Base-by-base conservation (phyloP, 2,113 vertebrate species). In the Hystrix brachyura region DNA sequence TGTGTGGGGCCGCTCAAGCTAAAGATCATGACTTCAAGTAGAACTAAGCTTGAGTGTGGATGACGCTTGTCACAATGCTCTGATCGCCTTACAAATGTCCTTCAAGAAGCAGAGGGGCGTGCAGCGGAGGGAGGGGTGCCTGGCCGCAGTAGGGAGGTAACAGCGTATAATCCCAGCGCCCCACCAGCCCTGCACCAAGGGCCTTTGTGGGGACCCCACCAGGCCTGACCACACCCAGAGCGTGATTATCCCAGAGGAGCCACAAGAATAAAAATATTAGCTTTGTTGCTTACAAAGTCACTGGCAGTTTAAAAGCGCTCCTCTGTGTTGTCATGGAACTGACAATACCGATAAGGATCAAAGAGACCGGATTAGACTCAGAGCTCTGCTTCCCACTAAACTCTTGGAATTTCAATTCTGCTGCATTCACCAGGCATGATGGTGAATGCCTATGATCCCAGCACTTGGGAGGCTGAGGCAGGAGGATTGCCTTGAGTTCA, bases 321-420 rank as follows among this genome's bases (percentile, higher is more conserved):
- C 0, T 59, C 38, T 53, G 23, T 8, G 72, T 97, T 74, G 94
- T 94, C 96, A 95, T 34, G 92, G 96, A 67, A 3, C 48, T 92
- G 84, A 59, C 90, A 59, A 60, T 8, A 59, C 57, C 4, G 4
- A 80, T 83, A 76, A 86, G 57, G 64, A 92, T 96, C 92, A 95
- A 78, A 96, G 97, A 18, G 59, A 65, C 84, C 13, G 71, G 84
- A 97, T 95, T 48, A 95, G 94, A 90, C 55, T 46, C 1, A 1
- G n/a, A 7, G 21, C 71, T 38, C 69, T 8, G 13, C 5, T 81
- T 78, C 57, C 67, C 91, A 55, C 87, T 89, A 29, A 67, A 72
- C 60, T 65, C 89, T 17, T 7, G 11, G 64, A 76, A 29, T 32
- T 71, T 27, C 29, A 17, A 29, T 32, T 51, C 46, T 5, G 29